phyloP scores from a whole-genome alignment of 2,888 invertebrate genomes.

The Eretmocerus hayati region DNA sequence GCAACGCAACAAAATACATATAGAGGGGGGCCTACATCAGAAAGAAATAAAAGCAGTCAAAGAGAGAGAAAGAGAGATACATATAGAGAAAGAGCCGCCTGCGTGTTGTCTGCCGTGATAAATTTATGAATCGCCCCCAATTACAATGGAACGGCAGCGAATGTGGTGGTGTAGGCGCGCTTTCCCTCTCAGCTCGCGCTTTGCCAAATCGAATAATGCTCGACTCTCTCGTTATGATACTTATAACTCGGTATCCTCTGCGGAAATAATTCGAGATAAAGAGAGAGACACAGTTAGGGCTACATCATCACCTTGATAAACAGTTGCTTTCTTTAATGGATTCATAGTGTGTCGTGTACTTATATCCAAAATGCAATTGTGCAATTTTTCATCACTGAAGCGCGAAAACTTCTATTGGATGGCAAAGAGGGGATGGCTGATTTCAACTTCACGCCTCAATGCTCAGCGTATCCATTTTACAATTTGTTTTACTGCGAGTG shows the following conservation, averaged over 20 bases:
- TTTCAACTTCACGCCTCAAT: too few relatives aligned
- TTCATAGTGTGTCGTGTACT: conserved; percentile 7
- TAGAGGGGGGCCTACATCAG: neutral
- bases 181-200: conserved; percentile 1
- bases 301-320: conserved; percentile 18
- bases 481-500: too few relatives aligned
- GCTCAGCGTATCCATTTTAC: too few relatives aligned
- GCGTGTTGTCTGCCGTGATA: conserved; percentile 18
- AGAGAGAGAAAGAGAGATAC: neutral
- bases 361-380: too few relatives aligned
- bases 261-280: neutral
- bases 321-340: conserved; percentile 12
- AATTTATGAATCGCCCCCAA: conserved; percentile 22
- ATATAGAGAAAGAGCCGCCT: neutral
- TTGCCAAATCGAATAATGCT: conserved; percentile 2
- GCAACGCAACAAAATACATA: too few relatives aligned
- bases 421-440: too few relatives aligned
- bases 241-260: neutral
- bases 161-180: neutral
- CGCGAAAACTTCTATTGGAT: too few relatives aligned
- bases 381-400: too few relatives aligned
- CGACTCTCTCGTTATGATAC: too few relatives aligned
- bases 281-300: too few relatives aligned
- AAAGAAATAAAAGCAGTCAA: neutral
- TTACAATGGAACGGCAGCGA: conserved; percentile 12